phyloP scores from a whole-genome alignment of 2,797 vertebrate species.

The Lacerta bilineata region DNA sequence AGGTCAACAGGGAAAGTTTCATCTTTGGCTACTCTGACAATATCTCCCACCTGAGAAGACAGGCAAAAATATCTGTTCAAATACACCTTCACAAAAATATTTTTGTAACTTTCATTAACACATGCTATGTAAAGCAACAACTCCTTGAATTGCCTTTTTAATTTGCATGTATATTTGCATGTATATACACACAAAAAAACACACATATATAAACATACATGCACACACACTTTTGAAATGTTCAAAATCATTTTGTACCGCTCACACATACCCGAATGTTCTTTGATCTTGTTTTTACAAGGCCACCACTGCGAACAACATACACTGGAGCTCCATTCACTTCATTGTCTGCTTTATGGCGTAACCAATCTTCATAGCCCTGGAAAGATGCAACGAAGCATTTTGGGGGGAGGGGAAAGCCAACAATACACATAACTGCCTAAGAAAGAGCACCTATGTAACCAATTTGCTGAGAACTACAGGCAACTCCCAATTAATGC shows the following conservation, averaged over 20 bases:
- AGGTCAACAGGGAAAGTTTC: slow-evolving; percentile 98
- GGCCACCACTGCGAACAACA: slow-evolving; percentile 96
- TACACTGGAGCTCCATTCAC: slow-evolving; percentile 97
- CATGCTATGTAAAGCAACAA: not conserved
- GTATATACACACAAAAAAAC: too few species aligned
- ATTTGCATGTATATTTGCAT: too few species aligned
- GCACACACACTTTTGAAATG: not conserved
- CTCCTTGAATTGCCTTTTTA: not conserved
- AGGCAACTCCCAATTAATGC: not conserved
- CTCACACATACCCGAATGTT: slow-evolving; percentile 91
- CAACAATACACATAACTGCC: not conserved
- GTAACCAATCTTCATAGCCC: slow-evolving; percentile 98
- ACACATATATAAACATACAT: too few species aligned
- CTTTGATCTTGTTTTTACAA: slow-evolving; percentile 98
- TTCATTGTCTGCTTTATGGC: slow-evolving; percentile 98
- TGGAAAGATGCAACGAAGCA: slow-evolving; percentile 69
- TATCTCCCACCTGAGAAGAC: slow-evolving; percentile 92
- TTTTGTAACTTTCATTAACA: not conserved
- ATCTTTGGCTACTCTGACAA: slow-evolving; percentile 98
- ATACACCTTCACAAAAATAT: not conserved
- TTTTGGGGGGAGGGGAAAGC: slow-evolving; percentile 28
- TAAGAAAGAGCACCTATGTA: not conserved
- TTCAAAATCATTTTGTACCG: not conserved
- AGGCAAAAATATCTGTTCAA: not conserved
- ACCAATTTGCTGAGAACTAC: not conserved